Evolutionary conservation across 2,797 vertebrate species (phyloP).

Genomic region (Caiman crocodilus): DNA sequence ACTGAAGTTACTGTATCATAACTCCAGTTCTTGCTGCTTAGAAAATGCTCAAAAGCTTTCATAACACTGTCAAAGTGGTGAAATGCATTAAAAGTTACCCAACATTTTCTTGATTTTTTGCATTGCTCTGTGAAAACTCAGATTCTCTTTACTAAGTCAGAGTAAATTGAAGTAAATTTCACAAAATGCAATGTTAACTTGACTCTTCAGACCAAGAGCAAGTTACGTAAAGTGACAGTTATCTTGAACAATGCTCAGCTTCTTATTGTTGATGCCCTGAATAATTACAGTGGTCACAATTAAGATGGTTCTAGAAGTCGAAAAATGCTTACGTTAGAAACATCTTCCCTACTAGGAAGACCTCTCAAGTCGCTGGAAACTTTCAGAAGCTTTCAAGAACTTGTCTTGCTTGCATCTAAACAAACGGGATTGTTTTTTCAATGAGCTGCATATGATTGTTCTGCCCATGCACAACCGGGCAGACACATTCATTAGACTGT

Average conservation of each 20-base stretch:
- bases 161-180: background rate
- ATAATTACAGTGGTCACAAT: background rate
- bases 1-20: background rate
- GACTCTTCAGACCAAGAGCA: background rate
- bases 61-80: background rate
- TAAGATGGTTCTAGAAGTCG: background rate
- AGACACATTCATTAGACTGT: background rate
- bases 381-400: background rate
- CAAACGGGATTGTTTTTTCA: too few relatives aligned
- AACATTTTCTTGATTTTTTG: background rate
- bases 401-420: background rate
- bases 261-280: background rate
- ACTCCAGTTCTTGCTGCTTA: background rate
- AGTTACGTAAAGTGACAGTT: background rate
- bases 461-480: background rate
- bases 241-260: background rate
- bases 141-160: background rate
- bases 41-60: background rate
- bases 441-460: background rate
- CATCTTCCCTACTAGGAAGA: background rate
- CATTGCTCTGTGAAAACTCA: background rate
- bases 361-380: background rate
- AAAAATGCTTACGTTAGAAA: background rate
- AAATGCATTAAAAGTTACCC: background rate
- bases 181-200: background rate